phyloP scores from a whole-genome alignment of 1,140 invertebrate genomes.

The Helicoverpa armigera region DNA sequence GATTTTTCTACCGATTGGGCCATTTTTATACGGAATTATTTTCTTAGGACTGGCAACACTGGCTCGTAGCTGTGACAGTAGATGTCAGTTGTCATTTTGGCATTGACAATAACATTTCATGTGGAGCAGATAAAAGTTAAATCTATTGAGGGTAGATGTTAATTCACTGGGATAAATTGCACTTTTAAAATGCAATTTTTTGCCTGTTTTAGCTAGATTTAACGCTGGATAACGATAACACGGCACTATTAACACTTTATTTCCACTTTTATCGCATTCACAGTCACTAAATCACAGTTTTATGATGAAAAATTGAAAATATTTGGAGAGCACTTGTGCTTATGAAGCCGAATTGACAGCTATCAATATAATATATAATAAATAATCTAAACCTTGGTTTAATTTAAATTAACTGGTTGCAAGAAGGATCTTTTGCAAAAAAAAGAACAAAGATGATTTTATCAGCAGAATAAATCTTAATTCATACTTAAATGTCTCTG shows the following conservation, averaged over 20 bases:
- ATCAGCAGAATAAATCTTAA: too few relatives aligned
- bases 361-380: too few relatives aligned
- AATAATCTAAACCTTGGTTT: too few relatives aligned
- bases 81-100: not conserved
- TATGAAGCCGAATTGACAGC: not conserved
- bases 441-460: too few relatives aligned
- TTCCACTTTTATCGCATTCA: not conserved
- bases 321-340: not conserved
- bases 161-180: not conserved
- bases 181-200: not conserved
- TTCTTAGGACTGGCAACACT: not conserved
- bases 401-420: too few relatives aligned
- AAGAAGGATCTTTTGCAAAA: too few relatives aligned
- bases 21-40: not conserved
- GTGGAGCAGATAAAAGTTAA: not conserved
- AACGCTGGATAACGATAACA: not conserved
- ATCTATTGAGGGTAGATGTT: slow-evolving; percentile 1
- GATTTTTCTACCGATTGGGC: not conserved
- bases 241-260: not conserved
- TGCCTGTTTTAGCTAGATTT: not conserved
- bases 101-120: not conserved
- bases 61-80: not conserved
- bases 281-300: not conserved
- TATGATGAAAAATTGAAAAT: not conserved
- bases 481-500: too few relatives aligned